Conservation (phyloP, 2,797 vertebrate species). For the Enteromius paludinosus region DNA sequence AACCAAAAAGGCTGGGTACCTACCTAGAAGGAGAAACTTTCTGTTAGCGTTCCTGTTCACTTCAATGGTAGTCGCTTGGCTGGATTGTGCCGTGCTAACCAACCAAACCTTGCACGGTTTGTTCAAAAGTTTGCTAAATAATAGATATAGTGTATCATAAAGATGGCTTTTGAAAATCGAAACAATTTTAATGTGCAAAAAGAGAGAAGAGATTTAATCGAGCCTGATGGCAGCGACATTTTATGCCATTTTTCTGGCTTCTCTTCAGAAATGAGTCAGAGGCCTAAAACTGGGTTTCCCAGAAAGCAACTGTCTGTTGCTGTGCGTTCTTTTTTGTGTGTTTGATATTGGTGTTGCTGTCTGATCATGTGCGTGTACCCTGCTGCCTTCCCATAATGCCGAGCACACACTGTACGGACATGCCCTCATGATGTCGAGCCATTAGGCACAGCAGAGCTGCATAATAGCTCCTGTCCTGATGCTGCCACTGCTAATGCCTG, state of each 20-base stretch:
- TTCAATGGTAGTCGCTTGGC: background rate
- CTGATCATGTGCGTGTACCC: slow-evolving; percentile 8
- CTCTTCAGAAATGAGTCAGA: slow-evolving; percentile 16
- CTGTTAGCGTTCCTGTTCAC: background rate
- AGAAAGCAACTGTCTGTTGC: slow-evolving; percentile 9
- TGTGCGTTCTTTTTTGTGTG: slow-evolving; percentile 12
- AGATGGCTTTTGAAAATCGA: background rate
- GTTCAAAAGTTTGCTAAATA: background rate
- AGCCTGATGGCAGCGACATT: background rate
- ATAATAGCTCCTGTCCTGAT: slow-evolving; percentile 44
- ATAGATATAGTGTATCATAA: background rate
- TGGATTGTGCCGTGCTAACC: background rate
- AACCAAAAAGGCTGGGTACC: background rate
- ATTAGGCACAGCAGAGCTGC: slow-evolving; percentile 56
- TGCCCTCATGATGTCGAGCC: slow-evolving; percentile 46
- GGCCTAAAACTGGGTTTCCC: slow-evolving; percentile 1
- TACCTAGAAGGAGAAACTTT: background rate
- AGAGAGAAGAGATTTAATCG: background rate
- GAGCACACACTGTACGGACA: slow-evolving; percentile 60
- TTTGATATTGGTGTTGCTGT: slow-evolving; percentile 35
- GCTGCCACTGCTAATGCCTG: slow-evolving; percentile 27
- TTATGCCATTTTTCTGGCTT: background rate
- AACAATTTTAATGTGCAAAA: background rate
- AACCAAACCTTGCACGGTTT: background rate
- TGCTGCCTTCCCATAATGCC: slow-evolving; percentile 12